A percentile compares a stretch with the other conserved stretches of the same genome.
These are phyloP conservation scores for Pluvialis apricaria DNA, from an alignment of 2,113 vertebrate genomes.

Conservation along the genomic window DNA sequence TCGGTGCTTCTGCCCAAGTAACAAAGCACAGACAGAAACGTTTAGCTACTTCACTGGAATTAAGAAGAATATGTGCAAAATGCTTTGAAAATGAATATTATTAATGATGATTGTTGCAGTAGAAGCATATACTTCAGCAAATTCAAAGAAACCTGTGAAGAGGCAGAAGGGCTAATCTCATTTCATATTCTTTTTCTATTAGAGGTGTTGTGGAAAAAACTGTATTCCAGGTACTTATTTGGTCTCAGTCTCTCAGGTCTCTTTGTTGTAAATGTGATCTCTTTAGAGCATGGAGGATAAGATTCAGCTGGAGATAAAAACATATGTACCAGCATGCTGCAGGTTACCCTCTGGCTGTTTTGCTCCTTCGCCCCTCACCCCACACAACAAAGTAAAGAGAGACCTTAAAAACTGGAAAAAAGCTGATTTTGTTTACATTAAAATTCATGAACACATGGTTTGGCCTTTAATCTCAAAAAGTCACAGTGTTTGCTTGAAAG, in stretches of 20 bases:
- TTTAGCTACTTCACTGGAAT: not conserved
- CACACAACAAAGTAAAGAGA: not conserved
- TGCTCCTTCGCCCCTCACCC: not conserved
- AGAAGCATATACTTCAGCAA: not conserved
- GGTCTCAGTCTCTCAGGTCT: not conserved
- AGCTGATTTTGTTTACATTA: constrained; percentile 17
- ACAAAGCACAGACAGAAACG: not conserved
- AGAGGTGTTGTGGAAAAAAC: not conserved
- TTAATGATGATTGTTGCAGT: not conserved
- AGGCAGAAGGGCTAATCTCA: not conserved
- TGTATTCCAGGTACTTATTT: not conserved
- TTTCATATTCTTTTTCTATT: not conserved
- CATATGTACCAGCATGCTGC: not conserved
- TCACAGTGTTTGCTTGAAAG: not conserved
- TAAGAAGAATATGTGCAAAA: not conserved
- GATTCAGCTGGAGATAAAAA: constrained; percentile 1
- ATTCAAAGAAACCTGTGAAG: not conserved
- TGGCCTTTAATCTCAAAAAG: constrained; percentile 23
- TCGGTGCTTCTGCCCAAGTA: not conserved
- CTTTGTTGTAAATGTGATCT: not conserved
- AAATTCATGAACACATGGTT: constrained; percentile 32
- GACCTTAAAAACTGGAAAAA: not conserved
- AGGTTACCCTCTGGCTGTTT: not conserved
- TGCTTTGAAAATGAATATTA: not conserved
- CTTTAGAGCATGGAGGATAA: constrained; percentile 8